Evolutionary conservation across 2,888 invertebrate genomes (phyloP), one percentile per base, ranked within the genome.

Genomic region (Eremobia ochroleuca): DNA sequence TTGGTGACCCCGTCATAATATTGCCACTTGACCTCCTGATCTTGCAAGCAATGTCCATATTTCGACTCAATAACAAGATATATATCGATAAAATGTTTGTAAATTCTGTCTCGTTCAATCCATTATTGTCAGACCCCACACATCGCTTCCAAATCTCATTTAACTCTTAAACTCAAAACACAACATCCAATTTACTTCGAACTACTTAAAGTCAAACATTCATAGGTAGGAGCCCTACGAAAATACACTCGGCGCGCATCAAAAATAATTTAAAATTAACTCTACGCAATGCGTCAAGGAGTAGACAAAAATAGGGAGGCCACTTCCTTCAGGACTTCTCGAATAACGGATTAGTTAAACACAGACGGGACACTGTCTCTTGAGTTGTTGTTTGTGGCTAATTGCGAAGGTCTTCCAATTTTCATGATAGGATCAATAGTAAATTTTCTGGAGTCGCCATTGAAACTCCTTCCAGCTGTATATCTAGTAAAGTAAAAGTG

Each of bases 231-330:
- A 76, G 34, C 25, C 82, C 83, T 84, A 89, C 90, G 81, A 89
- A 92, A 92, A 90, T 90, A 92, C 85, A 81, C 81, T 49, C 72
- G 93, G 91, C 90, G 92, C 91, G 92, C 93, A 94, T 94, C 93
- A 94, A 95, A 95, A 95, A 94, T 94, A 93, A 94, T 90, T 95
- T 95, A 93, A 94, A 94, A 93, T 95, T 93, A 94, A 94, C 94
- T 91, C 93, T 87, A 91, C 90, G 90, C 81, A 87, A 87, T 89
- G 89, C 86, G 79, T 89, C 88, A 92, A 93, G 92, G 90, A 92
- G 92, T 87, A 85, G 80, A 87, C 85, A 79, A 78, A 89, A 88
- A 88, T 88, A 82, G 87, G 83, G 82, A 78, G 73, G 68, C 77
- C 86, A 90, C 87, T 90, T 90, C 90, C 90, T 90, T 87, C 87